A percentile compares a stretch with the other conserved stretches of the same genome.
These are phyloP conservation scores for Axis porcinus DNA, from an alignment of 2,113 vertebrate genomes.

Conservation along the genomic window DNA sequence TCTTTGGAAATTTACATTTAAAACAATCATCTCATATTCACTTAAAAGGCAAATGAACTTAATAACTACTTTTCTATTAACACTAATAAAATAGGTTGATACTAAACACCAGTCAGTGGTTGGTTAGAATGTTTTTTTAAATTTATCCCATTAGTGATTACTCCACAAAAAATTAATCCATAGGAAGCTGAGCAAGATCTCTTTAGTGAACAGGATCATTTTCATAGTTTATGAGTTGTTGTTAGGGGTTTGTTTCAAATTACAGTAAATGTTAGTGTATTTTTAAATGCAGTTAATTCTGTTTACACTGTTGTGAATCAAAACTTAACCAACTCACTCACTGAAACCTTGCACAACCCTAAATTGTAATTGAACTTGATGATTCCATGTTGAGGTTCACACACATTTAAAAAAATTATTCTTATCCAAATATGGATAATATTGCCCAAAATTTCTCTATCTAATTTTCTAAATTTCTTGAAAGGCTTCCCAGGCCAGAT, in stretches of 20 bases:
- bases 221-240: constrained; percentile 52
- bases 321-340: neutral
- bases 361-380: neutral
- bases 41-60: constrained; percentile 64
- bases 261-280: neutral
- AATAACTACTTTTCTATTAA: constrained; percentile 33
- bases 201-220: constrained; percentile 42
- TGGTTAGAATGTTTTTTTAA: neutral
- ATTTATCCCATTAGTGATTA: neutral
- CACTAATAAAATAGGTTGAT: constrained; percentile 22
- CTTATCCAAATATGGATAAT: neutral
- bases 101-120: neutral
- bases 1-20: constrained; percentile 63
- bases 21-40: constrained; percentile 58
- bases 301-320: neutral
- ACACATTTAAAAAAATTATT: neutral
- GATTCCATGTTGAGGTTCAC: neutral
- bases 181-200: constrained; percentile 18
- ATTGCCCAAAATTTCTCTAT: neutral
- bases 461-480: neutral
- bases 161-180: constrained; percentile 32
- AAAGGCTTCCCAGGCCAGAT: neutral
- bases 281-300: constrained; percentile 1
- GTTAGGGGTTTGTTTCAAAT: constrained; percentile 35
- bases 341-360: neutral